Conservation (phyloP, 2,113 vertebrate species). For the Saimiri boliviensis region DNA sequence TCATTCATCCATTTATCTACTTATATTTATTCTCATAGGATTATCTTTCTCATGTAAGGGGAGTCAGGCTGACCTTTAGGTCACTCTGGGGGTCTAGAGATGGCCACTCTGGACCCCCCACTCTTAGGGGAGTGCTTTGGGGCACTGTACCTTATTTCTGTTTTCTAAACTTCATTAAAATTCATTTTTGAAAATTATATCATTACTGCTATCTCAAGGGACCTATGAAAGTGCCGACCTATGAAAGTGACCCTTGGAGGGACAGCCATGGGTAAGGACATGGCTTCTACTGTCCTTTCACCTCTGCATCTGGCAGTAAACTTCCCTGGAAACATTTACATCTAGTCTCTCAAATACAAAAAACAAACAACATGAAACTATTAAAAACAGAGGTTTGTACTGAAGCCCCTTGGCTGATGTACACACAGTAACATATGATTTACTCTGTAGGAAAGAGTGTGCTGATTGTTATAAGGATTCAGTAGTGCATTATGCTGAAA, state of each 20-base stretch:
- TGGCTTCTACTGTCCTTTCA: background rate
- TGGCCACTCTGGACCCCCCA: background rate
- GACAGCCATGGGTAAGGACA: background rate
- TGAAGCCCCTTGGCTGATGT: background rate
- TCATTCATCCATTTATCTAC: background rate
- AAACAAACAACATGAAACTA: background rate
- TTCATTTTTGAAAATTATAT: conserved; percentile 31
- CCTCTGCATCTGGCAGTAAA: background rate
- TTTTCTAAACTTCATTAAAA: conserved; percentile 27
- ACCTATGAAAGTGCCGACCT: background rate
- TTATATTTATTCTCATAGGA: background rate
- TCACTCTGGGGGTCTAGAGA: background rate
- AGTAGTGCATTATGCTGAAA: background rate
- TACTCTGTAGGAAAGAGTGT: background rate
- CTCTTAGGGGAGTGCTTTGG: background rate
- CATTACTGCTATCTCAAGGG: background rate
- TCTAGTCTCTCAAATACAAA: background rate
- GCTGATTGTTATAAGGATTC: background rate
- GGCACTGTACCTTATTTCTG: background rate
- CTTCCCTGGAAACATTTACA: conserved; percentile 19
- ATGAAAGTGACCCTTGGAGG: background rate
- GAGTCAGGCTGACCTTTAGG: background rate
- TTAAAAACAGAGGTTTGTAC: background rate
- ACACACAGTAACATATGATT: background rate
- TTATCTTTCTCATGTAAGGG: background rate